These are phyloP conservation scores for Rana temporaria DNA, from an alignment of 2,113 vertebrate species.

Conservation along the genomic window DNA sequence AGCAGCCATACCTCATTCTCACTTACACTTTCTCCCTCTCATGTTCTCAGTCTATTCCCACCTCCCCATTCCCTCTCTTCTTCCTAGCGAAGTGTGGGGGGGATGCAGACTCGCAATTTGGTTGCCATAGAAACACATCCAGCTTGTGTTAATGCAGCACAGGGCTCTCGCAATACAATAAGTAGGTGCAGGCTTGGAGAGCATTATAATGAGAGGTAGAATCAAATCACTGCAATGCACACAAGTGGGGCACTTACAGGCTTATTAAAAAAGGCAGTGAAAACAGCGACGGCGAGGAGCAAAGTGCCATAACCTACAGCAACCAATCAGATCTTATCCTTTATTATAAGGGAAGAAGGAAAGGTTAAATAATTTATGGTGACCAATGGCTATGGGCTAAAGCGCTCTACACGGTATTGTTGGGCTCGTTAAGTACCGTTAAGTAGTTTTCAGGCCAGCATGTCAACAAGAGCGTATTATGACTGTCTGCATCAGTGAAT, in stretches of 20 bases:
- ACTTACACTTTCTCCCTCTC: neutral
- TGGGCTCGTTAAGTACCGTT: no score
- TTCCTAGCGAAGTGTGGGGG: neutral
- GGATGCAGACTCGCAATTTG: conserved; percentile 19
- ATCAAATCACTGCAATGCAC: neutral
- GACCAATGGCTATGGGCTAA: no score
- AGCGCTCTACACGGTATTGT: no score
- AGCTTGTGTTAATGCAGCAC: conserved; percentile 19
- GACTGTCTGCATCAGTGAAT: no score
- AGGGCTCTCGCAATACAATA: conserved; percentile 12
- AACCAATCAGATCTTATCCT: no score
- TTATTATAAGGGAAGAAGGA: no score
- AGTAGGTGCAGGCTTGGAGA: neutral
- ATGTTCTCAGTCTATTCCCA: neutral
- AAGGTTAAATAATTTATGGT: no score
- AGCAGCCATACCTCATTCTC: neutral
- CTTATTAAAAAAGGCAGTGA: no score
- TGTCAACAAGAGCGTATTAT: neutral
- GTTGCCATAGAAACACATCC: conserved; percentile 52
- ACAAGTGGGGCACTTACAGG: no score
- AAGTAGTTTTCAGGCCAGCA: no score
- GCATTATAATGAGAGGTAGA: conserved; percentile 13
- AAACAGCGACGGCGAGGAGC: no score
- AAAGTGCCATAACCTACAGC: no score
- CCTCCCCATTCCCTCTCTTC: neutral